Base-by-base conservation (phyloP, 37 sponge, comb jelly and placozoan species). In the Eunapius fragilis region DNA sequence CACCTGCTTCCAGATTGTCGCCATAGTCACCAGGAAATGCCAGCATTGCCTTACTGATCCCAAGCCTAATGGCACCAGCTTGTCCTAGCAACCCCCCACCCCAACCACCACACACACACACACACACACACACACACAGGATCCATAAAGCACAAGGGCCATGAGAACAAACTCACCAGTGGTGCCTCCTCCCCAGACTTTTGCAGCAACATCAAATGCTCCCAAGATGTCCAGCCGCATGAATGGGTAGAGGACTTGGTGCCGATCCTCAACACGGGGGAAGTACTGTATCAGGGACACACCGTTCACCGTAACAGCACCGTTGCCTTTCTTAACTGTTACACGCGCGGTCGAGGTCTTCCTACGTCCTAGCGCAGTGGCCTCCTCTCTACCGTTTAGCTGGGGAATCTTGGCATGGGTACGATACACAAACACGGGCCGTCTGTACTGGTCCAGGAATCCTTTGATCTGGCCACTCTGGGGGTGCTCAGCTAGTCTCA, bases 31-130 rank as follows among this genome's bases (percentile, higher is more conserved):
- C 92, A 30, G 83, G 80, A 10, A 91, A 94, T 14, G 82, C 79
- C 3, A 88, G 75, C 41, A 95, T 72, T 9, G 92, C 90, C 72
- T 77, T 78, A 70, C 92, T 92, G 58, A 96, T 82, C 0, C 87
- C 97, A 30, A 90, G 80, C 9, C 97, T 84, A 7, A 94, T 75
- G 50, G 97, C 97, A 35, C 97, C 97, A 76, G 95, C 78, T 67
- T 94, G 95, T 47, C 97, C 97, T 91, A 77, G 0, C n/a, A n/a
- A n/a, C n/a, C n/a, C n/a, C n/a, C n/a, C n/a, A n/a, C n/a, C n/a
- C n/a, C n/a, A n/a, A n/a, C n/a, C n/a, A n/a, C n/a, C n/a, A n/a
- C n/a, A n/a, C 6, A 45, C 47, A 45, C 47, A 6, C 26, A 28
- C 28, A 28, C 26, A 3, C 28, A 70, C 28, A 13, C 3, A 70